These are phyloP conservation scores for Scaptomyza pallida DNA, from an alignment of 1,140 invertebrate genomes.

Conservation along the genomic window DNA sequence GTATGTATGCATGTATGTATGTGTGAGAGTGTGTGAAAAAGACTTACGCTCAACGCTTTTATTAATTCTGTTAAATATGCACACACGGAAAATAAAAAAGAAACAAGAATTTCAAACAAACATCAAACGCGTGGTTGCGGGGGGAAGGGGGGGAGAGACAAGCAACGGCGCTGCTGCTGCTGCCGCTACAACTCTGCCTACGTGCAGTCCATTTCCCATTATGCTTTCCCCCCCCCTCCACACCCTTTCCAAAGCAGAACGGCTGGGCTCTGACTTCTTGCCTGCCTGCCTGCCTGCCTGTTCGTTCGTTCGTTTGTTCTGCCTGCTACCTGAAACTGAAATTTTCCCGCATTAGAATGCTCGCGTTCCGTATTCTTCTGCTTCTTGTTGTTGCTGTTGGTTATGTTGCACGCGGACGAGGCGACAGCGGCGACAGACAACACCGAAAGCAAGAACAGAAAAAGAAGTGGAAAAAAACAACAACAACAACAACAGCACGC, in stretches of 20 bases:
- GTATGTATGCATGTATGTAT: slow-evolving; percentile 18
- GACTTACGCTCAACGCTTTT: slow-evolving; percentile 49
- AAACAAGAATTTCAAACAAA: slow-evolving; percentile 61
- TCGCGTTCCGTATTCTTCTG: slow-evolving; percentile 36
- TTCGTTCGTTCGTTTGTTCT: too few relatives aligned
- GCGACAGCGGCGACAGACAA: slow-evolving; percentile 40
- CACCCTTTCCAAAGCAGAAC: slow-evolving; percentile 24
- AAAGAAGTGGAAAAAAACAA: slow-evolving; percentile 16
- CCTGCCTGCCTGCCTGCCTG: slow-evolving; percentile 21
- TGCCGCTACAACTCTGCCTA: slow-evolving; percentile 22
- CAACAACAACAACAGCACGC: too few relatives aligned
- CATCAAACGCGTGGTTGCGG: slow-evolving; percentile 29
- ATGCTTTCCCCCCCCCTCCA: slow-evolving; percentile 38
- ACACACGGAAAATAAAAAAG: slow-evolving; percentile 31
- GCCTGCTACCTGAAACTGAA: slow-evolving; percentile 77
- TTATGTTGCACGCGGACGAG: slow-evolving; percentile 70
- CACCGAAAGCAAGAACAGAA: slow-evolving; percentile 15
- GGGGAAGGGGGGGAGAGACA: neutral
- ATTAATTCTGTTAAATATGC: slow-evolving; percentile 56
- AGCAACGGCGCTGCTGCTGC: slow-evolving; percentile 3
- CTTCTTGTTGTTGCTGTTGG: slow-evolving; percentile 37
- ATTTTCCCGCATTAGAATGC: slow-evolving; percentile 79
- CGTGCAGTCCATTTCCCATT: slow-evolving; percentile 51
- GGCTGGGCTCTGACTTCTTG: slow-evolving; percentile 16
- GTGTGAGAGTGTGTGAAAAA: slow-evolving; percentile 51